Base-by-base conservation (phyloP, 2,113 vertebrate species). In the Rhinoderma darwinii region DNA sequence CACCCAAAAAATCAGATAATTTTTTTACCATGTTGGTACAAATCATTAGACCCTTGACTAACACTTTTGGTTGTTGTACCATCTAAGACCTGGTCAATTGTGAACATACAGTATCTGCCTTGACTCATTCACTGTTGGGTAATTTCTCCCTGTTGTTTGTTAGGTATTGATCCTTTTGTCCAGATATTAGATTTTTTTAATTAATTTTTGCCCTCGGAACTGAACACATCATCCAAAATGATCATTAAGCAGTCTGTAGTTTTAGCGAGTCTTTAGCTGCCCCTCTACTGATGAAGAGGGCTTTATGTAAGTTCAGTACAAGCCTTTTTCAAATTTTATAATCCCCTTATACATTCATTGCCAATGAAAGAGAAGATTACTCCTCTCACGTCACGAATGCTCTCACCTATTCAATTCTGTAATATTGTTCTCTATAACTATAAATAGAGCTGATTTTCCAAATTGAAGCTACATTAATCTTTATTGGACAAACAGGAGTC, bases 301-400 rank as follows among this genome's bases (percentile, higher is more conserved):
- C 30, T 70, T 18, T 18, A 43, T 39, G 18, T 41, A 39, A 72
- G 12, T 47, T 6, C 44, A 8, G 39, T 74, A 74, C 72, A 14
- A 74, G 22, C 37, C 72, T n/a, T 39, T 72, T 35, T 74, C 11
- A 74, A 25, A 43, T 15, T 47, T 75, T 27, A 27, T 47, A 75
- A 47, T 75, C 41, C 27, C 4, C n/a, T 47, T 27, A 44, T 15
- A 75, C n/a, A 75, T 75, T 47, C 41, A 44, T 75, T 32, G 1
- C 25, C 39, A 75, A 75, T 75, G 41, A 75, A 75, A 44, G 41
- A n/a, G n/a, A 75, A 75, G 39, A 75, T 75, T 75, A 47, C 39
- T 75, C 73, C 44, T 47, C 73, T 44, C 73, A 41, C 20, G 37
- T 72, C 35, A 72, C n/a, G n/a, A 75, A 10, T 10, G 22, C 39